These are phyloP conservation scores for Protosalanx chinensis DNA, from an alignment of 2,797 vertebrate species.

Conservation along the genomic window DNA sequence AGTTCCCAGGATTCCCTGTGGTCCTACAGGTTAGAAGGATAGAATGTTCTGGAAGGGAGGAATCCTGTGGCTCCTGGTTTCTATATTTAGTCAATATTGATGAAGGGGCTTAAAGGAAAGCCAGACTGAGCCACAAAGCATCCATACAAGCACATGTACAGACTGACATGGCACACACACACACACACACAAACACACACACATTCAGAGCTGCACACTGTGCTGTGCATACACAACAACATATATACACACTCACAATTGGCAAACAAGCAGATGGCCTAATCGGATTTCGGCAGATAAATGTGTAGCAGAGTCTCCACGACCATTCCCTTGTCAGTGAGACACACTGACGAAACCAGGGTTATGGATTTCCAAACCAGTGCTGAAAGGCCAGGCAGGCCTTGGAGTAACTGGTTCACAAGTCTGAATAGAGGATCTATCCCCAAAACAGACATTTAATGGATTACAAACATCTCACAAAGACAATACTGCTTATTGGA, in stretches of 20 bases:
- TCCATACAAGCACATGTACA: slow-evolving; percentile 30
- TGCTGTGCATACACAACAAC: background rate
- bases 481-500: too few species aligned
- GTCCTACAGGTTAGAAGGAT: too few species aligned
- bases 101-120: slow-evolving; percentile 42
- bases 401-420: too few species aligned
- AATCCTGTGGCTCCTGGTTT: slow-evolving; percentile 3
- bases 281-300: slow-evolving; percentile 62
- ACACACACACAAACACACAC: slow-evolving; percentile 3
- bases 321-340: too few species aligned
- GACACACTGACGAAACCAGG: too few species aligned
- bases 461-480: too few species aligned
- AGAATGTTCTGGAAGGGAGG: too few species aligned
- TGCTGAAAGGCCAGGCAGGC: too few species aligned
- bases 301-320: too few species aligned
- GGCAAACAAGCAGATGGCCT: slow-evolving; percentile 54
- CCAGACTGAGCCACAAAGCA: slow-evolving; percentile 25
- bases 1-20: slow-evolving; percentile 15
- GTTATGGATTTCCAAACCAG: too few species aligned
- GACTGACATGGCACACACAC: background rate
- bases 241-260: slow-evolving; percentile 24
- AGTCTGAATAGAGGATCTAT: too few species aligned
- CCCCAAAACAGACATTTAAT: too few species aligned
- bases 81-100: slow-evolving; percentile 55
- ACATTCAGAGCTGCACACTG: background rate